Conservation (phyloP, 1,140 invertebrate genomes). For the Amyelois transitella region DNA sequence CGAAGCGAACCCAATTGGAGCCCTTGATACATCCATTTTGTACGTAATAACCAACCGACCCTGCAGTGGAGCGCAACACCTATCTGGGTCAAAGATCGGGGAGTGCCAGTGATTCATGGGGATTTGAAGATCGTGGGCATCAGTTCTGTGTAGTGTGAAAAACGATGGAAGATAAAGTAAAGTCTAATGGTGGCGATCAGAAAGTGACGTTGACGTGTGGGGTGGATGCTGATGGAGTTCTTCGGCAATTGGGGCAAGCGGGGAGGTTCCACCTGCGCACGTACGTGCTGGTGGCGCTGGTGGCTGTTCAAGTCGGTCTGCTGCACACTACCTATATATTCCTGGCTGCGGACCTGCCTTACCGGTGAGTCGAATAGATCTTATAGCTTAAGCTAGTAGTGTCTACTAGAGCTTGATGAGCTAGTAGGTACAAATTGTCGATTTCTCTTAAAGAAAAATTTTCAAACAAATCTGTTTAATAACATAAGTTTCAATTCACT, state of each 20-base stretch:
- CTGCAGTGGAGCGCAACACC: background rate
- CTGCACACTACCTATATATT: conserved; percentile 65
- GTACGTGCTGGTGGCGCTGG: conserved; percentile 43
- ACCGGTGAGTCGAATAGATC: conserved; percentile 41
- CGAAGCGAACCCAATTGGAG: background rate
- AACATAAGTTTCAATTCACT: no score
- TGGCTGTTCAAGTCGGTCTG: conserved; percentile 48
- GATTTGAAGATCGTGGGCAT: background rate
- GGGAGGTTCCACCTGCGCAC: conserved; percentile 44
- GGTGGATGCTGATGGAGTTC: conserved; percentile 40
- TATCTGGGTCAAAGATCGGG: background rate
- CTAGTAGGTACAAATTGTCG: no score
- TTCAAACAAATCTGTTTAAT: no score
- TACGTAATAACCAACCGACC: background rate
- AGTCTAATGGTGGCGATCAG: conserved; percentile 2
- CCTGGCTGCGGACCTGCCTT: conserved; percentile 47
- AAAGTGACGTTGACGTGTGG: conserved; percentile 9
- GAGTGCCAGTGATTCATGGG: background rate
- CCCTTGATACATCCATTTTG: background rate
- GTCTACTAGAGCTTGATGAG: no score
- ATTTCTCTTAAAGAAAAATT: no score
- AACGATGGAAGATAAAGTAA: background rate
- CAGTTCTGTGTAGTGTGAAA: background rate
- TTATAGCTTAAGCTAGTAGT: no score
- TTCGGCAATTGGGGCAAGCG: conserved; percentile 46